Percentiles rank a stretch among this genome's conserved stretches.
Conservation (phyloP, 2,113 vertebrate species). For the Cyanoderma ruficeps region DNA sequence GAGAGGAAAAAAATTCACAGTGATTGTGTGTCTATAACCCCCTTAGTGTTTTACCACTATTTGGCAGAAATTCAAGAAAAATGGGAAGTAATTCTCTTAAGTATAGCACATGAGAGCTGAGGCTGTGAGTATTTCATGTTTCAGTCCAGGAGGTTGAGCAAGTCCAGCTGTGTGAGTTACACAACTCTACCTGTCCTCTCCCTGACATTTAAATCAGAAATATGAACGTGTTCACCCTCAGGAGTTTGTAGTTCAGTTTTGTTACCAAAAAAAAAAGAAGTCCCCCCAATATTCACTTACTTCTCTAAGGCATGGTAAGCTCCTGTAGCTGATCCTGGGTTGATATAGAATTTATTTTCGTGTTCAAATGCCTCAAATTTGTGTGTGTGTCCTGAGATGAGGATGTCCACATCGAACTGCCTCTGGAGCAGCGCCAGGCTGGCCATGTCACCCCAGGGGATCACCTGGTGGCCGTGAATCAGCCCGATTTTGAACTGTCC, state of each 20-base stretch:
- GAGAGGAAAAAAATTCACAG: not conserved
- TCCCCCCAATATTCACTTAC: constrained; percentile 70
- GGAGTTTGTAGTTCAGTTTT: not conserved
- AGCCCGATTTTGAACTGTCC: constrained; percentile 98
- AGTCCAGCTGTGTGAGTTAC: not conserved
- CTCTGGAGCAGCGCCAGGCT: constrained; percentile 94
- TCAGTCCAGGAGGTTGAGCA: not conserved
- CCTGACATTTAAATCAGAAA: not conserved
- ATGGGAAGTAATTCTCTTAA: not conserved
- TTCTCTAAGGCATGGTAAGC: constrained; percentile 96
- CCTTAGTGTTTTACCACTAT: not conserved
- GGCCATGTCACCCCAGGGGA: constrained; percentile 98
- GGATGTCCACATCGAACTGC: constrained; percentile 98
- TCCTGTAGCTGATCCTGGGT: constrained; percentile 97
- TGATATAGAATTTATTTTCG: constrained; percentile 99
- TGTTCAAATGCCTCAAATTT: constrained; percentile 99
- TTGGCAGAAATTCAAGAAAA: not conserved
- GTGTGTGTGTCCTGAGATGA: constrained; percentile 98
- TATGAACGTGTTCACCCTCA: not conserved
- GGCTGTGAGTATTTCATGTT: not conserved
- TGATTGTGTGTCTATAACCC: not conserved
- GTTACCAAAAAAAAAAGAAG: not conserved
- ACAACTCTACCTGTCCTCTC: not conserved
- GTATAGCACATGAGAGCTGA: not conserved
- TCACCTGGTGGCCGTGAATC: constrained; percentile 98